Evolutionary conservation across 2,797 vertebrate genomes (phyloP).

Genomic region (Clamator glandarius): DNA sequence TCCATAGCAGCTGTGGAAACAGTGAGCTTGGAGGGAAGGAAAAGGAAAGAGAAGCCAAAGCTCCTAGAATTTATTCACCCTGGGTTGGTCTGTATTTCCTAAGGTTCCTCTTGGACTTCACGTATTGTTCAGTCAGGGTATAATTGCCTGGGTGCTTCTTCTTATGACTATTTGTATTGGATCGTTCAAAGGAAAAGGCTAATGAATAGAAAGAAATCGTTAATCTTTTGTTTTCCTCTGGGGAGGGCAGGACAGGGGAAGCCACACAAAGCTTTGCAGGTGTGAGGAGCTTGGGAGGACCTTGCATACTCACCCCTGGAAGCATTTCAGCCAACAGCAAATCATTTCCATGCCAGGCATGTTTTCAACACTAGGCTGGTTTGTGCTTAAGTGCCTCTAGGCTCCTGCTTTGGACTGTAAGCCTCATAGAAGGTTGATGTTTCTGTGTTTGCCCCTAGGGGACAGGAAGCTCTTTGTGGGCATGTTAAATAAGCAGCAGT

Average conservation of each 20-base stretch:
- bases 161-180: background rate
- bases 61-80: background rate
- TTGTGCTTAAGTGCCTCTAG: background rate
- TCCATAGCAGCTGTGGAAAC: background rate
- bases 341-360: background rate
- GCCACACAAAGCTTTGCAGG: background rate
- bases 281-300: background rate
- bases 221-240: background rate
- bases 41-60: background rate
- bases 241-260: background rate
- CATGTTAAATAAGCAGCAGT: conserved; percentile 99
- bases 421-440: conserved; percentile 71
- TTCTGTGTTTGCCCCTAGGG: conserved; percentile 88
- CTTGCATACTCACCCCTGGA: background rate
- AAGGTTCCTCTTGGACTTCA: background rate
- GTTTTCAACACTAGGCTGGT: background rate
- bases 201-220: background rate
- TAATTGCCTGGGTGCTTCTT: background rate
- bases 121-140: background rate
- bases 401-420: background rate
- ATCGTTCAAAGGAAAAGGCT: background rate
- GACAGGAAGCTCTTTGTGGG: conserved; percentile 99
- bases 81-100: background rate
- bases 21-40: background rate
- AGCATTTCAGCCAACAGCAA: background rate